phyloP scores from a whole-genome alignment of 2,888 invertebrate genomes.

The Mythimna vitellina region DNA sequence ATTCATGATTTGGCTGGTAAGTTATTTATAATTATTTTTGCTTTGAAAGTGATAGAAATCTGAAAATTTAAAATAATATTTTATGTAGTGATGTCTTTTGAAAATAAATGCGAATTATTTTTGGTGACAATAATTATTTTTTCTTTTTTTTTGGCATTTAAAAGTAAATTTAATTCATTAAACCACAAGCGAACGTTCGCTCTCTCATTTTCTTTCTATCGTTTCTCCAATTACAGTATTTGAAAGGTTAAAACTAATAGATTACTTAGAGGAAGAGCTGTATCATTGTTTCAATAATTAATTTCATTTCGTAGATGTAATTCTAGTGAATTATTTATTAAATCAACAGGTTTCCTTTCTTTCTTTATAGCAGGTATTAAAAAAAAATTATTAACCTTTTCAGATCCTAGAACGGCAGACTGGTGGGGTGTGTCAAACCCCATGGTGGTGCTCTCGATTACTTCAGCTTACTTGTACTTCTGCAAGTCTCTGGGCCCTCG shows the following conservation, averaged over 20 bases:
- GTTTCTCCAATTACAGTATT: no score
- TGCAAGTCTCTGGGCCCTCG: slow-evolving; percentile 56
- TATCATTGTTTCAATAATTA: background rate
- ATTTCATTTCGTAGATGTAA: no score
- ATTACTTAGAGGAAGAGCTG: background rate
- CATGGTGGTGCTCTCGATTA: slow-evolving; percentile 47
- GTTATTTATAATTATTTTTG: slow-evolving; percentile 32
- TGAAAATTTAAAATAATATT: background rate
- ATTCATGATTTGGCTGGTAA: slow-evolving; percentile 70
- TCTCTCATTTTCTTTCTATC: no score
- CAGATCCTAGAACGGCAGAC: slow-evolving; percentile 67
- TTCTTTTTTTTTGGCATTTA: background rate
- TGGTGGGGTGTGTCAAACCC: slow-evolving; percentile 62
- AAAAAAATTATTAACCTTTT: slow-evolving; percentile 32
- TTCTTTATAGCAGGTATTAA: no score
- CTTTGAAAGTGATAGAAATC: background rate
- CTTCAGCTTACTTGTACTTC: slow-evolving; percentile 52
- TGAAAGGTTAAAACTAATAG: no score
- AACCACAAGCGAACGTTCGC: no score
- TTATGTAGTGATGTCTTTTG: background rate
- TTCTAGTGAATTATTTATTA: background rate
- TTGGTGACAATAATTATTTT: no score
- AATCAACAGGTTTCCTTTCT: no score
- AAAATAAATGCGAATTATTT: no score
- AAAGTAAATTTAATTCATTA: background rate